These are phyloP conservation scores for Chrysolina oricalcia DNA, from an alignment of 2,888 invertebrate genomes.

Conservation along the genomic window DNA sequence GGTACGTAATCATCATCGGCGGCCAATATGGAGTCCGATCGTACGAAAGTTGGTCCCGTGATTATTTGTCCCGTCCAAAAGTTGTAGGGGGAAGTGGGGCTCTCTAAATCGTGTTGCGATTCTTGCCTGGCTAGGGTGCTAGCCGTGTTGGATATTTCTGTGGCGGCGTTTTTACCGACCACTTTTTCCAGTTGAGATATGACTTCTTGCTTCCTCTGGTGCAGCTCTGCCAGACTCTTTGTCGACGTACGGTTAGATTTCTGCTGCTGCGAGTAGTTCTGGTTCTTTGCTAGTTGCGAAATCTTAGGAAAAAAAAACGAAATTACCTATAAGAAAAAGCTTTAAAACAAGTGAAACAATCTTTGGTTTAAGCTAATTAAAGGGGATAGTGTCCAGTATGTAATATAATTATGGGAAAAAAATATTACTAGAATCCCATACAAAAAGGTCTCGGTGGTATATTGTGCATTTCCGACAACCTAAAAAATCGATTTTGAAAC, in stretches of 20 bases:
- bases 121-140: constrained; percentile 69
- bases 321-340: not conserved
- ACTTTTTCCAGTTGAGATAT: constrained; percentile 77
- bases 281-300: constrained; percentile 59
- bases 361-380: not conserved
- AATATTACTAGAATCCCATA: no score
- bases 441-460: no score
- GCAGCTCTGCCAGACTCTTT: constrained; percentile 75
- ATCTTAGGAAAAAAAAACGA: constrained; percentile 22
- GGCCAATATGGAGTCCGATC: constrained; percentile 75
- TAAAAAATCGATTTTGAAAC: no score
- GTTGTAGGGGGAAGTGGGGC: constrained; percentile 68
- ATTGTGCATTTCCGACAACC: no score
- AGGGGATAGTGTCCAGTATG: no score
- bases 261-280: constrained; percentile 57
- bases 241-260: constrained; percentile 65
- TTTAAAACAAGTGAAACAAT: not conserved
- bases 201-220: constrained; percentile 78
- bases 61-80: constrained; percentile 67
- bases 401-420: no score
- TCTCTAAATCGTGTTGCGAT: constrained; percentile 65
- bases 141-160: constrained; percentile 69
- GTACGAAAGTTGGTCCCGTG: constrained; percentile 56
- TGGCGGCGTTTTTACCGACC: constrained; percentile 73
- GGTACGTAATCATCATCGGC: constrained; percentile 81